Conservation (phyloP, 2,888 invertebrate species). For the Rugalucina vietnamica region DNA sequence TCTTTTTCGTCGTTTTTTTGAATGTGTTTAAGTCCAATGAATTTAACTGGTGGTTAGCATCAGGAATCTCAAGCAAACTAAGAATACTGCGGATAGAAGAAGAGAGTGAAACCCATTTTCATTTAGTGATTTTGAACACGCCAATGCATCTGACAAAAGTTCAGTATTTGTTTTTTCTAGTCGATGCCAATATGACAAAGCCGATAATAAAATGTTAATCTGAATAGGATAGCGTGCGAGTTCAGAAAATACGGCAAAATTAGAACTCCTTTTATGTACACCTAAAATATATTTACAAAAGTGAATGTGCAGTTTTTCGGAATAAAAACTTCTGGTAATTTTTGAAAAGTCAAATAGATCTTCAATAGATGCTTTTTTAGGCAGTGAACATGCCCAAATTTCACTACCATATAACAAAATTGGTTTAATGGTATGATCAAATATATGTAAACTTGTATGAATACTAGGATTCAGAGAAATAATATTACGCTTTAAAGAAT, state of each 20-base stretch:
- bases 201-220: no score
- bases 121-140: no score
- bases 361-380: neutral
- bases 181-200: no score
- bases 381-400: neutral
- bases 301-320: neutral
- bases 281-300: neutral
- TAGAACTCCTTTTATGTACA: slow-evolving; percentile 5
- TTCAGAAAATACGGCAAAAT: neutral
- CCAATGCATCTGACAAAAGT: no score
- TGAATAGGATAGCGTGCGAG: neutral
- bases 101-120: no score
- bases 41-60: no score
- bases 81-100: no score
- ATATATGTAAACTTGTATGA: neutral
- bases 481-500: neutral
- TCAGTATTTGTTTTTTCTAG: no score
- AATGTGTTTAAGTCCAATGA: no score
- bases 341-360: slow-evolving; percentile 1
- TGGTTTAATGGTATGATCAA: neutral
- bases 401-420: neutral
- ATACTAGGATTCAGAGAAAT: neutral
- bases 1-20: no score
- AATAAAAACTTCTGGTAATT: neutral
- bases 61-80: no score